Percentiles rank a stretch among this genome's conserved stretches.
Conservation (phyloP, 2,888 invertebrate species). For the Sphaerophoria rueppellii region DNA sequence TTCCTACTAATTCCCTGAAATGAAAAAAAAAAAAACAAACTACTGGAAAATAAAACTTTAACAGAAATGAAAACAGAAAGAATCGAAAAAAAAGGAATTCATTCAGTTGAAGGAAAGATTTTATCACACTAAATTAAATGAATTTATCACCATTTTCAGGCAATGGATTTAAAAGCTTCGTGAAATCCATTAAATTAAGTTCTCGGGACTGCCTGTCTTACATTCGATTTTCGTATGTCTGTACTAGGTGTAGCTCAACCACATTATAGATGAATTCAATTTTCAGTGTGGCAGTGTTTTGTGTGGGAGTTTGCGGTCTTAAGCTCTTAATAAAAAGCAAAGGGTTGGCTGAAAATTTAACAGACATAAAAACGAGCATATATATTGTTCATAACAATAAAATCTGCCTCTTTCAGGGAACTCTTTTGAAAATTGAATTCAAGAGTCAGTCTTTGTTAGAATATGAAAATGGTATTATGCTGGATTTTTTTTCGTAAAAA, state of each 20-base stretch:
- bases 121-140: conserved; percentile 15
- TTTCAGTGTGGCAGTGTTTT: conserved; percentile 2
- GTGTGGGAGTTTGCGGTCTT: too few species aligned
- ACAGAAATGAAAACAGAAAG: neutral
- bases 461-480: too few species aligned
- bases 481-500: too few species aligned
- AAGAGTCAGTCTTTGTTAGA: too few species aligned
- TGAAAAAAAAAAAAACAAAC: neutral
- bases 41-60: conserved; percentile 6
- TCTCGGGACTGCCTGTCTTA: neutral
- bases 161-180: conserved; percentile 20
- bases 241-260: neutral
- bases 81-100: neutral
- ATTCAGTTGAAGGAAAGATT: conserved; percentile 1
- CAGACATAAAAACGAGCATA: too few species aligned
- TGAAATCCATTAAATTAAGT: conserved; percentile 29
- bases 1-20: conserved; percentile 6
- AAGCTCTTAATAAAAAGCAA: too few species aligned
- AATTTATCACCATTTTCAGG: conserved; percentile 25
- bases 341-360: too few species aligned
- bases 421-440: too few species aligned
- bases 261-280: conserved; percentile 16
- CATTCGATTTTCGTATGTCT: neutral
- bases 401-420: too few species aligned
- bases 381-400: too few species aligned